Base-by-base conservation (phyloP, 2,888 invertebrate genomes). In the Drosophila paranaensis region DNA sequence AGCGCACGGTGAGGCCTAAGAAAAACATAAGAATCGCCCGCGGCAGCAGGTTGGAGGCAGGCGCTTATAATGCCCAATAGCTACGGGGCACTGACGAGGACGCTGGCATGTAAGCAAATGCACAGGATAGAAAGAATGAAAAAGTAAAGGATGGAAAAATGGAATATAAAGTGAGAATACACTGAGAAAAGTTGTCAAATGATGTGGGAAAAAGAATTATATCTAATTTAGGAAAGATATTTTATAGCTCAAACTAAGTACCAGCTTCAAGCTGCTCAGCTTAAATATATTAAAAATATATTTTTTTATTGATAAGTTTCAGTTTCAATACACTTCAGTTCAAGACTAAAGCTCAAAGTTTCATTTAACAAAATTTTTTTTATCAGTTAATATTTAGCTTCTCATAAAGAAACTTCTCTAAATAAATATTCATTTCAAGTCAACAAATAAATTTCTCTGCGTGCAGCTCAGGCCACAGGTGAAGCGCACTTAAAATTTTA, bases 401-500 rank as follows among this genome's bases (percentile, higher is more conserved):
- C 16, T 16, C 3, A 16, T 42, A 4, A 43, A 43, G 3, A 42
- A 42, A 42, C 5, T 10, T 45, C 6, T 45, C 6, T 6, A 13
- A 43, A 20, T 20, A 6, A 27, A 27, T 46, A 46, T 46, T 1
- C n/a, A 50, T 33, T 33, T 50, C 16, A 6, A 4, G 3, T 6
- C 6, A n/a, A 0, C 1, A n/a, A 2, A 10, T 8, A 0, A 16
- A 10, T 43, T 56, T 56, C 33, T 16, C 35, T 43, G 33, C 2
- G 56, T 56, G 56, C 56, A 35, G 11, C 46, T 30, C 43, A 68
- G 65, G 61, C 75, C 77, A 60, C 77, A 83, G 86, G 83, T 82
- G 77, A 25, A 63, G 77, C 71, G 70, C 74, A 86, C 83, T 86
- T 82, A 77, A 80, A 80, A 77, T 86, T 83, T 83, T 88, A 88